Evolutionary conservation across 2,113 vertebrate genomes (phyloP), one percentile per base, ranked within the genome.

Genomic region (Acanthochromis polyacanthus): DNA sequence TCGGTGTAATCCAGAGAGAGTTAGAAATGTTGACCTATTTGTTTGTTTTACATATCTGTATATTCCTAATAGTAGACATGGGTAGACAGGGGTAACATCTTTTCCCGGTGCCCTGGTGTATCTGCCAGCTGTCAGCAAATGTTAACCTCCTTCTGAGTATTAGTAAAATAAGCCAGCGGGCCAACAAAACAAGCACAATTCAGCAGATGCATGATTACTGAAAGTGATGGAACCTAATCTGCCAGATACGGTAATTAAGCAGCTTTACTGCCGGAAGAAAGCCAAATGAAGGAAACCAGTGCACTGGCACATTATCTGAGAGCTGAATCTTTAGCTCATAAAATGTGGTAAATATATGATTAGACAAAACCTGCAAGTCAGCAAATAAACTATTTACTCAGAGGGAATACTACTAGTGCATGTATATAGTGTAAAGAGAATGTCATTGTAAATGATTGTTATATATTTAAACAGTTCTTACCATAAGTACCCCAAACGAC

Each of bases 401-500:
- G 22, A 50, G 22, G 51, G 28, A 11, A 59, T 30, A 78, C 22
- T 16, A 60, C 63, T 46, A 17, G 15, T 38, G 30, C 22, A 20
- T 20, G n/a, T 22, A n/a, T 25, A 56, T 15, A n/a, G 1, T 66
- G 28, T 23, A 62, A 22, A 74, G 9, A 63, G 7, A 17, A 4
- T 46, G 9, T 53, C 11, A 59, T 53, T 53, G 46, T 22, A 46
- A 55, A 52, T 36, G 6, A 63, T 60, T 9, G 5, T 43, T 43
- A 14, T 43, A 14, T 12, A 15, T 14, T 14, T 43, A 43, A 70
- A 52, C 1, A 0, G 3, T 56, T 85, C 91, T 88, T 91, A 99
- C 97, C 97, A 99, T 99, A 68, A 99, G 93, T 22, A 99, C 97
- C 0, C 97, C 98, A 0, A 98, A 99, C 20, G 97, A 99, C 97